Conservation (phyloP, 1,140 invertebrate genomes). For the Xylocopa sonorina region DNA sequence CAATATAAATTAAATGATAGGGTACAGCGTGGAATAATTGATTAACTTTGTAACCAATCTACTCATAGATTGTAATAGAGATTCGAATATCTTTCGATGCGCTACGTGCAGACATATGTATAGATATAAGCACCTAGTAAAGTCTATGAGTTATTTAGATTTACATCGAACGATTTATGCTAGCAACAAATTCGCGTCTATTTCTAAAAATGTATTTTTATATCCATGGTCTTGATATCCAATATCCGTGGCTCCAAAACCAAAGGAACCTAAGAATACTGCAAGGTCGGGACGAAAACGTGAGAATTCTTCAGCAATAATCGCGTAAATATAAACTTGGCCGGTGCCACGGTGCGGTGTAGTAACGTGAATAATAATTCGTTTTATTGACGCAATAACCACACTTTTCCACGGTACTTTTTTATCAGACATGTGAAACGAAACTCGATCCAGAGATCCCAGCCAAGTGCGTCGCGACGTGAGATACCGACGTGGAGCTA, state of each 20-base stretch:
- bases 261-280: conserved; percentile 54
- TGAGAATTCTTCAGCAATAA: conserved; percentile 56
- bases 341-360: conserved; percentile 12
- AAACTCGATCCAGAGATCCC: conserved; percentile 7
- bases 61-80: not conserved
- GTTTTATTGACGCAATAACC: conserved; percentile 49
- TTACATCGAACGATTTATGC: not conserved
- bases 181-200: conserved; percentile 12
- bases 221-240: conserved; percentile 13
- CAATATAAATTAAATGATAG: not conserved
- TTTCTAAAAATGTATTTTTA: conserved; percentile 14
- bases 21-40: too few relatives aligned
- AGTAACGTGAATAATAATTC: conserved; percentile 52
- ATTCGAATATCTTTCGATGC: not conserved
- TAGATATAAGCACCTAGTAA: not conserved
- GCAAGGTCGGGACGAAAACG: conserved; percentile 40
- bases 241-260: conserved; percentile 39
- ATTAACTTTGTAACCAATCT: not conserved
- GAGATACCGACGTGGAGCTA: not conserved
- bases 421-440: conserved; percentile 22
- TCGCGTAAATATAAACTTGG: conserved; percentile 69
- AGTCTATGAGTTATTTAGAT: not conserved
- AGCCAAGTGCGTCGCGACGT: conserved; percentile 25
- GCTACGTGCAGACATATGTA: too few relatives aligned
- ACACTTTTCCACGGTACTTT: conserved; percentile 28